phyloP scores from a whole-genome alignment of 1,140 invertebrate genomes.

The Batillaria attramentaria region DNA sequence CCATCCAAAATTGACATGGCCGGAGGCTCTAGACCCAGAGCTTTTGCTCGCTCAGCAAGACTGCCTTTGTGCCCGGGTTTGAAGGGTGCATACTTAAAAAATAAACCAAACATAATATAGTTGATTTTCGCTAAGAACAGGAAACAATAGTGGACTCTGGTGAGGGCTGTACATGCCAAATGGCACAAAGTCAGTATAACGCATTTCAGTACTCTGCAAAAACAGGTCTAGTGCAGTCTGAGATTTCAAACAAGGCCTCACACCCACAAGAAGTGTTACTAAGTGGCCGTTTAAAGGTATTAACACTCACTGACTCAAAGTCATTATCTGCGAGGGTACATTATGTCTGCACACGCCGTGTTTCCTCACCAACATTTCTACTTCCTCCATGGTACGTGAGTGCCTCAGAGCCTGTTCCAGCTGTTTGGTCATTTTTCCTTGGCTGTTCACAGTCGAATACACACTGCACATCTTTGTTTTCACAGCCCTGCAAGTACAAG shows the following conservation, averaged over 20 bases:
- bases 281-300: background rate
- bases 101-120: background rate
- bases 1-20: constrained; percentile 76
- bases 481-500: constrained; percentile 53
- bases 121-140: background rate
- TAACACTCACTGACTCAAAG: background rate
- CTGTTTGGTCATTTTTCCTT: constrained; percentile 75
- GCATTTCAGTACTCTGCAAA: background rate
- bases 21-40: constrained; percentile 80
- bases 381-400: constrained; percentile 76
- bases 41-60: constrained; percentile 83
- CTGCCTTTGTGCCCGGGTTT: constrained; percentile 82
- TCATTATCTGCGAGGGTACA: background rate
- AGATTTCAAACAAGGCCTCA: background rate
- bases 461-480: constrained; percentile 61
- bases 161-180: background rate
- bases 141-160: background rate
- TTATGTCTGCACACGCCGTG: background rate
- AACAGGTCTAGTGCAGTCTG: background rate
- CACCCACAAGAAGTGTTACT: background rate
- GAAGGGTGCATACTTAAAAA: constrained; percentile 82
- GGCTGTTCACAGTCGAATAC: constrained; percentile 76
- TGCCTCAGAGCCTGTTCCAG: constrained; percentile 75
- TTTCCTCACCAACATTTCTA: constrained; percentile 78
- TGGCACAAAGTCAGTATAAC: background rate